Base-by-base conservation (phyloP, 2,113 vertebrate species). In the Engystomops pustulosus region DNA sequence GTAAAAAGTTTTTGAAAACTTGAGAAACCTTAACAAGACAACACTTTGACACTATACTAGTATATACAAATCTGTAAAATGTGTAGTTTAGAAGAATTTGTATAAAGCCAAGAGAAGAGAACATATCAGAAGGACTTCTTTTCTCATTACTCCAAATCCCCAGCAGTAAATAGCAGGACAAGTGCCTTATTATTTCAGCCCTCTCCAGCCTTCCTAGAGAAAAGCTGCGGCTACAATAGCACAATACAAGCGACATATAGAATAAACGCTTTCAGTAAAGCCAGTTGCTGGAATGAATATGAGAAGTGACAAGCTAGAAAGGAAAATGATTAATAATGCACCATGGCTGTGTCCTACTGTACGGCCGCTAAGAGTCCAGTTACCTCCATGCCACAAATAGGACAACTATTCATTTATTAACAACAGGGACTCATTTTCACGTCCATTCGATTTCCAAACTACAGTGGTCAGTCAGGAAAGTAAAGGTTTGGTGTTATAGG, bases 261-360 rank as follows among this genome's bases (percentile, higher is more conserved):
- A 67, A 67, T 3, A 67, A 0, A 0, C n/a, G 18, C 30, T 7
- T 67, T 67, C 15, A 30, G 10, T 34, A 36, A 36, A 20, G 55
- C 34, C 53, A 6, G 49, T 27, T 23, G 23, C 77, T 23, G 45
- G n/a, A 58, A n/a, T 20, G 78, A 80, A 80, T 80, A 80, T 65
- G 78, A 67, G 78, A 80, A 62, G 78, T 34, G 78, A 80, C 78
- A 80, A 45, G 78, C 38, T 67, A 65, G 58, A 62, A 65, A 78
- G 55, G 78, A 80, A 67, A 45, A 67, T 47, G 58, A 65, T 80
- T 12, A 80, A 80, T 80, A 80, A 80, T 80, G 78, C 60, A 80
- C 32, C 15, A 47, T 2, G 58, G 78, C 58, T 45, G 38, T 30
- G 78, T 80, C 25, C 78, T 60, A 20, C 15, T 23, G 77, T 45